Conservation (phyloP, 2,797 vertebrate genomes). For the Erpetoichthys calabaricus region DNA sequence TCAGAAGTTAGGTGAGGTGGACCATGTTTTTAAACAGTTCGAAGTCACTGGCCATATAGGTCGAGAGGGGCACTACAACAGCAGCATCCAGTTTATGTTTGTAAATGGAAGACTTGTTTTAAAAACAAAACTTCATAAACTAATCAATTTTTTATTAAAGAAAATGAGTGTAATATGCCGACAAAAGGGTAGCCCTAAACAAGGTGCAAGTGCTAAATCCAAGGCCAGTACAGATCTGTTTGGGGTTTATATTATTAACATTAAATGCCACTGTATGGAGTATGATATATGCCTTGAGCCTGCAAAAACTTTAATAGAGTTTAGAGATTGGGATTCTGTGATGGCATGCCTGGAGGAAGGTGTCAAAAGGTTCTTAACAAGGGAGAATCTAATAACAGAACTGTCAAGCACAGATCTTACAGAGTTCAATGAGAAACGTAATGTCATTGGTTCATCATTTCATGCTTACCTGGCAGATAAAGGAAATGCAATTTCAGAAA, state of each 20-base stretch:
- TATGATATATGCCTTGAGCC: slow-evolving; percentile 90
- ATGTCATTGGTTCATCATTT: slow-evolving; percentile 25
- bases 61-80: slow-evolving; percentile 82
- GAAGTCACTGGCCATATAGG: slow-evolving; percentile 69
- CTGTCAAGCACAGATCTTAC: slow-evolving; percentile 51
- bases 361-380: slow-evolving; percentile 66
- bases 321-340: slow-evolving; percentile 77
- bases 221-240: slow-evolving; percentile 60
- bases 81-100: slow-evolving; percentile 77
- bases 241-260: slow-evolving; percentile 72
- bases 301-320: slow-evolving; percentile 84
- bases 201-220: slow-evolving; percentile 48
- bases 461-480: slow-evolving; percentile 14
- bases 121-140: slow-evolving; percentile 80
- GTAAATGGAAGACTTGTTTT: slow-evolving; percentile 76
- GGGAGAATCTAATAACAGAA: slow-evolving; percentile 65
- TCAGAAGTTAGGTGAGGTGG: slow-evolving; percentile 69
- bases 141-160: slow-evolving; percentile 72
- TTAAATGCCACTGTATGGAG: slow-evolving; percentile 66
- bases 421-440: slow-evolving; percentile 40
- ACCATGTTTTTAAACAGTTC: slow-evolving; percentile 50
- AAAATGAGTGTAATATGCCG: slow-evolving; percentile 57
- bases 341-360: slow-evolving; percentile 70
- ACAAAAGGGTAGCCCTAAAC: slow-evolving; percentile 41
- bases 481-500: slow-evolving; percentile 17